These are phyloP conservation scores for Brachionus asplanchnoidis DNA, from an alignment of 1,140 invertebrate genomes.

Conservation along the genomic window DNA sequence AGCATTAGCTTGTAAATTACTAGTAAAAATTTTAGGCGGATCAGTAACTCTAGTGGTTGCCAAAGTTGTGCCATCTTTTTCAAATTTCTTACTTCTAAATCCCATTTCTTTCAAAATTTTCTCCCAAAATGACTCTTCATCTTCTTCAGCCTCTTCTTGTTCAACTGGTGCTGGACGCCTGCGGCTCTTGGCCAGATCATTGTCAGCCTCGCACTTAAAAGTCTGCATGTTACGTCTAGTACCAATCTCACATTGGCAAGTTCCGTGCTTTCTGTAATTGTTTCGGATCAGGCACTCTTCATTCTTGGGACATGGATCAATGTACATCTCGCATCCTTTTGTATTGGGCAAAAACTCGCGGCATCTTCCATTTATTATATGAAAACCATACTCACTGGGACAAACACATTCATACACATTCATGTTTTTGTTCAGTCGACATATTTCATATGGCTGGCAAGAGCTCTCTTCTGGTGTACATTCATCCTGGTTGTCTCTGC, in stretches of 20 bases:
- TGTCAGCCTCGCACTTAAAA: neutral
- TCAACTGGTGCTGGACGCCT: neutral
- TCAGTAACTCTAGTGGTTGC: neutral
- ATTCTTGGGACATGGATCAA: neutral
- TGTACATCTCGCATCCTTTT: neutral
- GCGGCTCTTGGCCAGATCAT: neutral
- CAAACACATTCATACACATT: slow-evolving; percentile 32
- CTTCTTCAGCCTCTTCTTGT: neutral
- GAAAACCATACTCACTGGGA: neutral
- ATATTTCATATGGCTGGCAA: neutral
- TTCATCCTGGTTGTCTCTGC: neutral
- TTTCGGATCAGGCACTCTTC: slow-evolving; percentile 15
- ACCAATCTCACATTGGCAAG: slow-evolving; percentile 30
- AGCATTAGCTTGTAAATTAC: slow-evolving; percentile 5
- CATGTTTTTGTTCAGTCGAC: neutral
- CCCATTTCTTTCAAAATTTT: neutral
- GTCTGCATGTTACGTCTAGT: slow-evolving; percentile 14
- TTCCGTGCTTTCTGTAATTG: neutral
- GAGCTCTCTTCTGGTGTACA: neutral
- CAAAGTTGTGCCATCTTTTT: neutral
- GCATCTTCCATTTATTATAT: neutral
- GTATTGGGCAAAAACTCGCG: slow-evolving; percentile 17
- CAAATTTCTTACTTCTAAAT: neutral
- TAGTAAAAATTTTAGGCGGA: slow-evolving; percentile 18
- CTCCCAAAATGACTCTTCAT: neutral